Evolutionary conservation across 2,113 vertebrate species (phyloP).

Genomic region (Petrocephalus zakoni): DNA sequence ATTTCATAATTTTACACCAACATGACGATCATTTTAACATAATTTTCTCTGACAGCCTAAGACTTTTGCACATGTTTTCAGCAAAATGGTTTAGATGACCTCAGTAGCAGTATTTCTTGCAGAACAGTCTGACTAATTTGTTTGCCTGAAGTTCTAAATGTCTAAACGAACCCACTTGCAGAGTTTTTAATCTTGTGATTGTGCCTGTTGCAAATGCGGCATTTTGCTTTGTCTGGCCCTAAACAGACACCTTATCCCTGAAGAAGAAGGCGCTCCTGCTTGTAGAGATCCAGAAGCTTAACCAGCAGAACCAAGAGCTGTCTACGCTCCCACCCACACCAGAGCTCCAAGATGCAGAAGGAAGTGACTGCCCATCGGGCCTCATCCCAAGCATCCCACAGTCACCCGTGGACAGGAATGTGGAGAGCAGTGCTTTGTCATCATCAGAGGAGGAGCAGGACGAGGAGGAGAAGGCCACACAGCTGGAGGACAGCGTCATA

Average conservation of each 20-base stretch:
- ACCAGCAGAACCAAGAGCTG: slow-evolving; percentile 70
- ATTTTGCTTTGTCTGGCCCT: neutral
- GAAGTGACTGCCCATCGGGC: slow-evolving; percentile 8
- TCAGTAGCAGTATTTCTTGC: neutral
- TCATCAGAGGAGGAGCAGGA: slow-evolving; percentile 19
- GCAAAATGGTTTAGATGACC: neutral
- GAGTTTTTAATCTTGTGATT: neutral
- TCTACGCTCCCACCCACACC: slow-evolving; percentile 36
- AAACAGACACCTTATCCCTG: slow-evolving; percentile 56
- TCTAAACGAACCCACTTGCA: neutral
- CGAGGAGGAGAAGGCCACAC: slow-evolving; percentile 14
- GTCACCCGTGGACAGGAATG: neutral
- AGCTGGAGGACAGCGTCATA: neutral
- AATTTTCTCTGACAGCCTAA: neutral
- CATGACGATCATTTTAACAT: neutral
- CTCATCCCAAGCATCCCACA: slow-evolving; percentile 38
- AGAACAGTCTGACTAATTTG: neutral
- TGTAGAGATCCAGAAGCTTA: slow-evolving; percentile 70
- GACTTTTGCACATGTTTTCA: neutral
- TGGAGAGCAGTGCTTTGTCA: slow-evolving; percentile 9
- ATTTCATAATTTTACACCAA: neutral
- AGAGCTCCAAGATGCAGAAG: slow-evolving; percentile 27
- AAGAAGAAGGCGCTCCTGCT: slow-evolving; percentile 51
- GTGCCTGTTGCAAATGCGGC: neutral
- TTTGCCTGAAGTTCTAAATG: neutral